A percentile compares a stretch with the other conserved stretches of the same genome.
phyloP scores from a whole-genome alignment of 2,113 vertebrate genomes.

The Callionymus lyra region DNA sequence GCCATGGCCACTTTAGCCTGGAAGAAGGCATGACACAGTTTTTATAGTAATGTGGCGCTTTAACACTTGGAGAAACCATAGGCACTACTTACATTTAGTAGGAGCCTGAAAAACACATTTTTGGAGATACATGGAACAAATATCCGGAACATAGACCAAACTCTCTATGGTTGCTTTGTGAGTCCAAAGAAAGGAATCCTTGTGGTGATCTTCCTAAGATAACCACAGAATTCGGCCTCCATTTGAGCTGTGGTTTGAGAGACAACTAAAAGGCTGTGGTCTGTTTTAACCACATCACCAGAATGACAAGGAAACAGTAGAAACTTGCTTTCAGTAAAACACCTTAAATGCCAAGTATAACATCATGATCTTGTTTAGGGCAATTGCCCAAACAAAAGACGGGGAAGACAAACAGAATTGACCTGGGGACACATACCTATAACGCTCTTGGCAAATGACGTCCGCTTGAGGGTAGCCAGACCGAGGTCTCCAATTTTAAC shows the following conservation, averaged over 20 bases:
- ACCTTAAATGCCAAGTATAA: slow-evolving; percentile 28
- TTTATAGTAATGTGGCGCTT: slow-evolving; percentile 43
- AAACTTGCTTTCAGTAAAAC: slow-evolving; percentile 15
- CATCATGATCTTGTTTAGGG: slow-evolving; percentile 13
- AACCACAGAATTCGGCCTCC: slow-evolving; percentile 50
- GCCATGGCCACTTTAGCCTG: slow-evolving; percentile 60
- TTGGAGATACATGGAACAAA: slow-evolving; percentile 53
- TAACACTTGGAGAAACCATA: slow-evolving; percentile 50
- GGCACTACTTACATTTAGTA: slow-evolving; percentile 69
- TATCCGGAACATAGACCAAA: slow-evolving; percentile 51
- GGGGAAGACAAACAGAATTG: slow-evolving; percentile 20
- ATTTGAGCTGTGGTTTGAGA: slow-evolving; percentile 71
- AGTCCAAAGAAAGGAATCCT: slow-evolving; percentile 35
- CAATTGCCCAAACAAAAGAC: slow-evolving; percentile 14
- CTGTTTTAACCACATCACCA: slow-evolving; percentile 67
- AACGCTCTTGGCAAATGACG: slow-evolving; percentile 98
- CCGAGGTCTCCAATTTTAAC: slow-evolving; percentile 97
- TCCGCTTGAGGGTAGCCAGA: slow-evolving; percentile 88
- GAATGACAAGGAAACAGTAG: slow-evolving; percentile 28
- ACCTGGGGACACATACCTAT: slow-evolving; percentile 80
- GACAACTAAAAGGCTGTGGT: slow-evolving; percentile 71
- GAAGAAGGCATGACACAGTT: slow-evolving; percentile 58
- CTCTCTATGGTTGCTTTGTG: slow-evolving; percentile 24
- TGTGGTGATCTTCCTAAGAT: slow-evolving; percentile 54
- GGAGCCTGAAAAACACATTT: slow-evolving; percentile 64